These are phyloP conservation scores for Brotogeris chrysoptera DNA, from an alignment of 2,797 vertebrate species.

Conservation along the genomic window DNA sequence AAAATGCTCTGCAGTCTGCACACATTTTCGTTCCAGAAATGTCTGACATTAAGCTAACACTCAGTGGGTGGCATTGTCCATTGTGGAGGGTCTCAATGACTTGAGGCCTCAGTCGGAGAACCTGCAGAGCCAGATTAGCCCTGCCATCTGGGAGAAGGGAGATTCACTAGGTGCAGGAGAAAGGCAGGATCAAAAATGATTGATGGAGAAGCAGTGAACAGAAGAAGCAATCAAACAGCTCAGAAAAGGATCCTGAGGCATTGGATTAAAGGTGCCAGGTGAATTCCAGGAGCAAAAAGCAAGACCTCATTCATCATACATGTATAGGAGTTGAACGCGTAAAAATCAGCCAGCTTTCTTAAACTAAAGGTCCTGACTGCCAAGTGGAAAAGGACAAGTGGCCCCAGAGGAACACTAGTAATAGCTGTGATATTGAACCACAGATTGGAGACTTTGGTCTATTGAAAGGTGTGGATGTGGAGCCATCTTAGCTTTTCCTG, in stretches of 20 bases:
- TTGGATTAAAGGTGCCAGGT: neutral
- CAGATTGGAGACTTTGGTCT: neutral
- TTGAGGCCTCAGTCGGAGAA: neutral
- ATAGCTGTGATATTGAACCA: neutral
- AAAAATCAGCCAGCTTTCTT: neutral
- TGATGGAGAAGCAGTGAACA: neutral
- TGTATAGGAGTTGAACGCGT: neutral
- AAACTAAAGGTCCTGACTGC: neutral
- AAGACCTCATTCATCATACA: neutral
- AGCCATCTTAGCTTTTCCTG: neutral
- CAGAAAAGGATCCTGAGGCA: neutral
- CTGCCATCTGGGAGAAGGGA: neutral
- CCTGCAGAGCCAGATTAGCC: neutral
- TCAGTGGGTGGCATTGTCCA: neutral
- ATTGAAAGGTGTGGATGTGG: neutral
- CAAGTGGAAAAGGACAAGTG: neutral
- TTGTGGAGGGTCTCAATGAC: fast-evolving
- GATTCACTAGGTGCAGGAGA: neutral
- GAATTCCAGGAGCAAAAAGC: neutral
- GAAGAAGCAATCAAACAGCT: neutral
- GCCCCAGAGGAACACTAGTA: neutral
- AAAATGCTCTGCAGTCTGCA: neutral
- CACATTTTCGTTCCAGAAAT: neutral
- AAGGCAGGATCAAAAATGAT: neutral
- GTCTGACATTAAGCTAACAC: neutral